A percentile compares a stretch with the other conserved stretches of the same genome.
phyloP scores from a whole-genome alignment of 2,888 invertebrate species.

The Dasysyrphus tricinctus region DNA sequence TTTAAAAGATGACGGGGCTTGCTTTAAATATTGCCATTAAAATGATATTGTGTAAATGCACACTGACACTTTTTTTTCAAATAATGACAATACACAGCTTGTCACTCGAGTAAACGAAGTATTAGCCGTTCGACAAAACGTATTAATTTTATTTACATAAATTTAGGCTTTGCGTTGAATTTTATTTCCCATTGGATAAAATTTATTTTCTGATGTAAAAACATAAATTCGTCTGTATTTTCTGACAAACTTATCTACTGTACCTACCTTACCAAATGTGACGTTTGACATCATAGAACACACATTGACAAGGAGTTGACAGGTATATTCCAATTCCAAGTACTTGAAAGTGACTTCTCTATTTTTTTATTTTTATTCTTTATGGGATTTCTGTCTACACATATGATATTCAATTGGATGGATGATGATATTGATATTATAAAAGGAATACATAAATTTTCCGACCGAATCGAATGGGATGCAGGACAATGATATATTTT shows the following conservation, averaged over 20 bases:
- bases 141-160: no score
- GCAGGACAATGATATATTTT: conserved; percentile 27
- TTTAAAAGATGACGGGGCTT: no score
- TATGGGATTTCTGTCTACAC: conserved; percentile 18
- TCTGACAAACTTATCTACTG: neutral
- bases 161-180: no score
- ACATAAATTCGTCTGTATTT: no score
- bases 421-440: conserved; percentile 4
- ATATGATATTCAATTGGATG: conserved; percentile 25
- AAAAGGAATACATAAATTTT: conserved; percentile 36
- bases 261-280: neutral
- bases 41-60: no score
- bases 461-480: conserved; percentile 4
- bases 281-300: conserved; percentile 1
- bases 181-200: no score
- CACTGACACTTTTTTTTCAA: no score
- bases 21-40: no score
- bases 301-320: conserved; percentile 69
- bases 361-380: neutral
- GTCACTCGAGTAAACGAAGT: no score
- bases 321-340: conserved; percentile 61
- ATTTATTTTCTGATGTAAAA: no score
- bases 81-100: no score
- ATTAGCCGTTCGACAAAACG: no score
- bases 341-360: conserved; percentile 36